A percentile compares a stretch with the other conserved stretches of the same genome.
Conservation (phyloP, 2,888 invertebrate genomes). For the Venustoraphidia nigricollis region DNA sequence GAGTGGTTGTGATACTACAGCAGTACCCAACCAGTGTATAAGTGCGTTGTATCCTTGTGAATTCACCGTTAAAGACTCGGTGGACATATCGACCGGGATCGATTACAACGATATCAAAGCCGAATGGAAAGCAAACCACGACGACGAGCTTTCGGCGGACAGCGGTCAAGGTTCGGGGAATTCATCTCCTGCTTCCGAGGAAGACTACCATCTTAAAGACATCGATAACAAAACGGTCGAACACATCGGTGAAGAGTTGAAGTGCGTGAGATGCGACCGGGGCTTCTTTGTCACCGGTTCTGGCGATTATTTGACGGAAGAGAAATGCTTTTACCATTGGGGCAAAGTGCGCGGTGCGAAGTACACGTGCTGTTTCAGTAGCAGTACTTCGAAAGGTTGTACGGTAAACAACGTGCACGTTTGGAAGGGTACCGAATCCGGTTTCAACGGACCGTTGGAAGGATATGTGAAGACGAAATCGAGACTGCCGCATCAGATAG, state of each 20-base stretch:
- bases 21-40: constrained; percentile 32
- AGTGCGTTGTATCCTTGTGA: not conserved
- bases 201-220: not conserved
- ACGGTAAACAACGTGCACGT: constrained; percentile 51
- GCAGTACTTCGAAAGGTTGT: constrained; percentile 43
- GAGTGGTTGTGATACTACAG: constrained; percentile 53
- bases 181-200: constrained; percentile 1
- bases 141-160: constrained; percentile 5
- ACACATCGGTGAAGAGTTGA: constrained; percentile 27
- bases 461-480: constrained; percentile 45
- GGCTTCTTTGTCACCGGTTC: constrained; percentile 53
- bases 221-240: not conserved
- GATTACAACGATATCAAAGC: not conserved
- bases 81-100: not conserved
- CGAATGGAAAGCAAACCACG: not conserved
- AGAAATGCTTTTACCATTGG: constrained; percentile 79
- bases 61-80: not conserved
- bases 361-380: constrained; percentile 49
- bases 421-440: constrained; percentile 55
- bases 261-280: constrained; percentile 57
- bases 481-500: constrained; percentile 20
- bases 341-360: constrained; percentile 45
- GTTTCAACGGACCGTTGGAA: constrained; percentile 56
- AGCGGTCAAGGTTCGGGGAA: constrained; percentile 9
- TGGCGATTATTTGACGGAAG: constrained; percentile 55